Evolutionary conservation across 2,888 invertebrate genomes (phyloP), one percentile per base, ranked within the genome.

Genomic region (Drosophila kambysellisi): DNA sequence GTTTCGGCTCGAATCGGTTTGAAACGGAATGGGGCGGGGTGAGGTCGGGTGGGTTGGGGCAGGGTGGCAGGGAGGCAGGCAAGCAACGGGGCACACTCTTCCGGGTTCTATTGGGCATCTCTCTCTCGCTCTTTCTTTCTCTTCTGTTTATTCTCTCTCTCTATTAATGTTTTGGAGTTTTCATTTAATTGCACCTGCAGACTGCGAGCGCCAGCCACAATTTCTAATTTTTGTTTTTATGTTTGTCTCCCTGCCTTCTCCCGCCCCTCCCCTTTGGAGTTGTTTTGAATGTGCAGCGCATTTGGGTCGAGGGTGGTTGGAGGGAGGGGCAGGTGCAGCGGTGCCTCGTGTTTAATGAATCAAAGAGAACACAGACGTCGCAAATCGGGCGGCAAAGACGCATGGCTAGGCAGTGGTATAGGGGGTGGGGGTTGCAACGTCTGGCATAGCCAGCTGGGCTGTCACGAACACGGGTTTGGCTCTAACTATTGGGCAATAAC

Each of bases 141-240:
- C 50, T 39, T 51, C 37, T 32, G 1, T 25, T 25, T 25, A 25
- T 25, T 4, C 20, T 20, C 32, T 50, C 51, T 50, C 39, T 50
- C 58, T 39, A 33, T 51, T 15, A 35, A 52, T 74, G 69, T 67
- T 71, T 77, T 67, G 73, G 74, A 70, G 71, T 71, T 77, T 70
- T 67, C 58, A 58, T 74, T 81, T 63, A 51, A 76, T 88, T 88
- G 81, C 89, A 89, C 85, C 85, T 89, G 88, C 89, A 72, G 74
- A 79, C 86, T 81, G 56, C 67, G 63, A 48, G 43, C 58, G 35
- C 78, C 70, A 74, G 72, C 68, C 74, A 84, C 83, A 82, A 83
- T 85, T 89, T 85, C 88, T 83, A 79, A 85, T 74, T 85, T 75
- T 69, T 82, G 70, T 20, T 56, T 54, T 54, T 41, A 46, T 46